These are phyloP conservation scores for Caenorhabditis brenneri DNA, from an alignment of 1,140 invertebrate species.

Conservation along the genomic window DNA sequence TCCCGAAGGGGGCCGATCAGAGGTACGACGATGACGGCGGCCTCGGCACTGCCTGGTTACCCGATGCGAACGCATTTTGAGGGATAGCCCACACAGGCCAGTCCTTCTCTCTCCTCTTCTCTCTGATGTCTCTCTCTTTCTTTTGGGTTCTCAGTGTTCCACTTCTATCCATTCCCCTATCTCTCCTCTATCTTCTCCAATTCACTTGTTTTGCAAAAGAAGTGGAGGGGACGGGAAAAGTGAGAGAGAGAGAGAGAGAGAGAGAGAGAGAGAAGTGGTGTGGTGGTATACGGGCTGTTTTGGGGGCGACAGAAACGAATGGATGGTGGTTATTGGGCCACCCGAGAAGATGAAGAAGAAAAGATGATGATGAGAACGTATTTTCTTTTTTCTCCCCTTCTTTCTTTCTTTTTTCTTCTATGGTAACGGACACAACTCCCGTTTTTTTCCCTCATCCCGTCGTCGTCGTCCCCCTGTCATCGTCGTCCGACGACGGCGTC, in stretches of 20 bases:
- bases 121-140: not conserved
- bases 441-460: too few species aligned
- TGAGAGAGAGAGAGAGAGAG: too few species aligned
- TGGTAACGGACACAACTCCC: not conserved
- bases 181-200: not conserved
- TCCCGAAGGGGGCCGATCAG: not conserved
- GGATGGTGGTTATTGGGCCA: slow-evolving; percentile 29
- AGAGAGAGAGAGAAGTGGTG: slow-evolving; percentile 22
- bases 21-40: slow-evolving; percentile 21
- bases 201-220: slow-evolving; percentile 37
- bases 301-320: not conserved
- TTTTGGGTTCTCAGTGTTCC: not conserved
- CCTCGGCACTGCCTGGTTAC: slow-evolving; percentile 37
- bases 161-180: not conserved
- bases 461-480: too few species aligned
- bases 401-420: not conserved
- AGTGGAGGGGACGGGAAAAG: slow-evolving; percentile 21
- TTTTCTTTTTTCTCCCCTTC: not conserved
- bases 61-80: slow-evolving; percentile 40
- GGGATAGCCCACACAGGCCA: slow-evolving; percentile 33
- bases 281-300: slow-evolving; percentile 9
- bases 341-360: not conserved
- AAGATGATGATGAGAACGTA: slow-evolving; percentile 25
- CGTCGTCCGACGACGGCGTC: too few species aligned
- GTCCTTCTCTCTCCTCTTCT: not conserved